phyloP scores from a whole-genome alignment of 2,888 invertebrate genomes.

The Trypoxylon attenuatum region DNA sequence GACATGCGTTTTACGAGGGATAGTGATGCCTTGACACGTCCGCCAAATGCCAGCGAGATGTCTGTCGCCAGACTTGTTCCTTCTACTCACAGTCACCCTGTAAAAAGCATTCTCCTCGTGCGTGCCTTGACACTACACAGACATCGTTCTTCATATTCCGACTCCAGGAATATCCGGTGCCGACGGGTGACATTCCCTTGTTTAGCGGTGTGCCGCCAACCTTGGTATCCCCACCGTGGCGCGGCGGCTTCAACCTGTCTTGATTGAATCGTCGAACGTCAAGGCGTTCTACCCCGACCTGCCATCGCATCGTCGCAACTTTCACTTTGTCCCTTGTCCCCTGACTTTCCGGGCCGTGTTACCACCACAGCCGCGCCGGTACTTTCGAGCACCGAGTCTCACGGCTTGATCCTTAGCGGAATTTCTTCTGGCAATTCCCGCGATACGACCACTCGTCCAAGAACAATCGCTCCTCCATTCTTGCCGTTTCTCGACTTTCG shows the following conservation, averaged over 20 bases:
- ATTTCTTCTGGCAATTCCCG: slow-evolving; percentile 35
- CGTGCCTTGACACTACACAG: slow-evolving; percentile 43
- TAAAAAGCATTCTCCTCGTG: slow-evolving; percentile 49
- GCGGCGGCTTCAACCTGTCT: slow-evolving; percentile 59
- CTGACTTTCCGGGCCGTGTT: slow-evolving; percentile 30
- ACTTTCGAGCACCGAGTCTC: slow-evolving; percentile 7
- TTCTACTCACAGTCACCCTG: slow-evolving; percentile 10
- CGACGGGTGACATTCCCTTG: slow-evolving; percentile 56
- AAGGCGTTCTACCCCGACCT: slow-evolving; percentile 31
- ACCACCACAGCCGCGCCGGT: no score
- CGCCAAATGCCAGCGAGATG: slow-evolving; percentile 38
- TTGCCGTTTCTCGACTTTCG: no score
- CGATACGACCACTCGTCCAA: slow-evolving; percentile 19
- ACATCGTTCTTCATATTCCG: slow-evolving; percentile 64
- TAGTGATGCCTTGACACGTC: slow-evolving; percentile 26
- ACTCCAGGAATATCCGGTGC: slow-evolving; percentile 51
- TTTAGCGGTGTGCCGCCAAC: no score
- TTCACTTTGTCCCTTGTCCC: slow-evolving; percentile 1
- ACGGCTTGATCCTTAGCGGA: slow-evolving; percentile 30
- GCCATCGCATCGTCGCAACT: not conserved
- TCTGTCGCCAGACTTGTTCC: slow-evolving; percentile 41
- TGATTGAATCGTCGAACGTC: slow-evolving; percentile 66
- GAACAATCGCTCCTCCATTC: slow-evolving; percentile 31
- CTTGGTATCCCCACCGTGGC: not conserved
- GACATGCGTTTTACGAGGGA: slow-evolving; percentile 38